These are phyloP conservation scores for Synanthedon vespiformis DNA, from an alignment of 2,888 invertebrate genomes.

Conservation along the genomic window DNA sequence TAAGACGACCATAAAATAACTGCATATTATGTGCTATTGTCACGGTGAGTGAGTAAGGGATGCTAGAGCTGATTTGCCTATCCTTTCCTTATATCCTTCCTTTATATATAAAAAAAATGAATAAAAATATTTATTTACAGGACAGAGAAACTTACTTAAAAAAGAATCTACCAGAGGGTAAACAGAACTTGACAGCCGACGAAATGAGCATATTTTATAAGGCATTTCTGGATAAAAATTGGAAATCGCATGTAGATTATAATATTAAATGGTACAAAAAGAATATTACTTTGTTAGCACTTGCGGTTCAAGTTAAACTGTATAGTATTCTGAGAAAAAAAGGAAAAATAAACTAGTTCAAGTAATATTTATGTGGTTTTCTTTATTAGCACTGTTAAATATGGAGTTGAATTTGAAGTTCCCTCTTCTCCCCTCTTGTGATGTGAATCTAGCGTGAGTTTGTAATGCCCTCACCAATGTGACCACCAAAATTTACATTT, in stretches of 20 bases:
- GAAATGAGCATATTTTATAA: conserved; percentile 92
- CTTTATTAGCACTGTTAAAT: background rate
- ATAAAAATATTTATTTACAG: conserved; percentile 32
- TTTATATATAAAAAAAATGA: no score
- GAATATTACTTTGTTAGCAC: conserved; percentile 75
- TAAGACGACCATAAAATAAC: no score
- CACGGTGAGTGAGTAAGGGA: no score
- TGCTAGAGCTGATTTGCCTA: no score
- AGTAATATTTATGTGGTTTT: no score
- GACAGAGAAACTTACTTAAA: conserved; percentile 70
- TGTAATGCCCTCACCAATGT: no score
- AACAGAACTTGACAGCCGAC: conserved; percentile 76
- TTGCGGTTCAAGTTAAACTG: conserved; percentile 73
- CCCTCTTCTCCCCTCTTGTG: no score
- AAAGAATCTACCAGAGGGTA: conserved; percentile 49
- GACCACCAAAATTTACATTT: no score
- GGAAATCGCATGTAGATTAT: conserved; percentile 79
- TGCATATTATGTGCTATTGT: no score
- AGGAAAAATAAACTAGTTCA: conserved; percentile 13
- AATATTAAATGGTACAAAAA: conserved; percentile 87
- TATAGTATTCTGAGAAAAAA: conserved; percentile 36
- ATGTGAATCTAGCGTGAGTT: no score
- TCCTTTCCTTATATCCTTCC: no score
- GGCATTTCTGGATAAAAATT: conserved; percentile 85
- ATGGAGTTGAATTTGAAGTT: background rate